Base-by-base conservation (phyloP, 2,797 vertebrate genomes). In the Nannoperca australis region DNA sequence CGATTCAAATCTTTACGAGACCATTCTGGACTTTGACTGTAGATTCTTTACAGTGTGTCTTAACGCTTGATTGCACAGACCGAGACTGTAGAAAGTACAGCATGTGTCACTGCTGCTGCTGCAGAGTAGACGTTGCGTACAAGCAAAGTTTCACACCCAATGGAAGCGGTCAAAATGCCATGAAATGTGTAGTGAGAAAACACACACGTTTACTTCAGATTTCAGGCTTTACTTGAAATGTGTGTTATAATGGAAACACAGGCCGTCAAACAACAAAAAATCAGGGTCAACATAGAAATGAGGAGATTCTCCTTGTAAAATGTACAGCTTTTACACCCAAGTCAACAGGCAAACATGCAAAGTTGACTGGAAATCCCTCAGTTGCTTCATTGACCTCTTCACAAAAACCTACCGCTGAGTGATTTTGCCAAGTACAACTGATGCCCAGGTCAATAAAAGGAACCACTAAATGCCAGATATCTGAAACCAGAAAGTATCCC, bases 401-500 rank as follows among this genome's bases (percentile, higher is more conserved):
- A 50, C 0, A 1, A 45, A 61, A 74, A 56, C 8, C 34, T 54
- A 6, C 8, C 50, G 4, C 40, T 27, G 12, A 59, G 8, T 2
- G 8, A 12, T 44, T 47, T 55, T 38, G 47, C 42, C 51, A 64
- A 55, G 15, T 32, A 30, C 0, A 27, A 2, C 17, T 22, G 17
- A 69, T 17, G 45, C 6, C 11, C 0, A 59, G 13, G 10, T 15
- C 27, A 10, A 40, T 51, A 40, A 68, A 60, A 49, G 70, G 42
- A 42, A 45, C 14, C 44, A 30, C 11, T 20, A 20, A 24, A 62
- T n/a, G 18, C 11, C 74, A 72, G 45, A 45, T 47, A 63, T 53
- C 45, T 50, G n/a, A 77, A 78, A 79, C 11, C 67, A 80, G 15
- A 30, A 27, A 1, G 13, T 42, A 24, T 65, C 44, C 22, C 7